Evolutionary conservation across 2,113 vertebrate species (phyloP).

Genomic region (Vulpes vulpes): DNA sequence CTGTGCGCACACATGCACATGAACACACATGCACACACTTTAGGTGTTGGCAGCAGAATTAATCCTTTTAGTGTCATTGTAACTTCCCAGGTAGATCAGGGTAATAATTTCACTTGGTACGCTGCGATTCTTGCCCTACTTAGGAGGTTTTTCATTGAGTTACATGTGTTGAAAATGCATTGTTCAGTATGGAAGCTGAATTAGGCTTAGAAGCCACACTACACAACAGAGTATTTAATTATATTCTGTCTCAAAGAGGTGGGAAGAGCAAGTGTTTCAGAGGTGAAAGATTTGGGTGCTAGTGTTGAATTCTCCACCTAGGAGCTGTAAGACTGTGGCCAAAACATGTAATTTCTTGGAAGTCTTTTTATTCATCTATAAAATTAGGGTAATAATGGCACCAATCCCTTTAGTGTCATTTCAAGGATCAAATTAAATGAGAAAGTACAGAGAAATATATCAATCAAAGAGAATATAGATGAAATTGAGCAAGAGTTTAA

Average conservation of each 20-base stretch:
- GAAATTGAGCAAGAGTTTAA: neutral
- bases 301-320: neutral
- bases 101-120: neutral
- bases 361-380: neutral
- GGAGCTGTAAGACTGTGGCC: neutral
- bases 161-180: neutral
- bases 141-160: neutral
- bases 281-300: neutral
- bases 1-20: neutral
- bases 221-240: neutral
- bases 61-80: neutral
- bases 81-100: neutral
- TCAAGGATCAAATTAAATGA: conserved; percentile 40
- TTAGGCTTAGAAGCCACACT: neutral
- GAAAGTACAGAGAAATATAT: neutral
- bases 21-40: neutral
- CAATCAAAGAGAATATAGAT: neutral
- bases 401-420: neutral
- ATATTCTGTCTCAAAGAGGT: neutral
- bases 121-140: neutral
- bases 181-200: neutral
- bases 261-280: neutral
- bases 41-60: neutral
- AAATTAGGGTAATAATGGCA: neutral
- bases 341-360: neutral